A percentile compares a stretch with the other conserved stretches of the same genome.
Conservation (phyloP, 2,888 invertebrate genomes). For the Mythimna vitellina region DNA sequence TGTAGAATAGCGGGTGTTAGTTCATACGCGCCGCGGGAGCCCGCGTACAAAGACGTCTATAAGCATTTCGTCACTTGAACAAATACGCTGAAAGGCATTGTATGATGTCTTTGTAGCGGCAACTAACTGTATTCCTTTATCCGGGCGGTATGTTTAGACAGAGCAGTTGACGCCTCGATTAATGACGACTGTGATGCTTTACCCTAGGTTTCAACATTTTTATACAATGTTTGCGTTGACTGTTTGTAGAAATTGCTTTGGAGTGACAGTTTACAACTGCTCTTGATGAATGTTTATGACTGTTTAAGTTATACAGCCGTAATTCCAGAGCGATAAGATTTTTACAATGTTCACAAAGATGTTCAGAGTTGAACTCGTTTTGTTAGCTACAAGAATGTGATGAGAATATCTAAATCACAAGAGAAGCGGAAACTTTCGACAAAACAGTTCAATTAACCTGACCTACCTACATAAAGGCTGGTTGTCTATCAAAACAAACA, state of each 20-base stretch:
- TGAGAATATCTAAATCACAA: constrained; percentile 3
- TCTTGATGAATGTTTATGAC: constrained; percentile 57
- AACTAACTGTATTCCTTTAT: constrained; percentile 82
- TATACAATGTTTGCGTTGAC: constrained; percentile 65
- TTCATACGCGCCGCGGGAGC: constrained; percentile 77
- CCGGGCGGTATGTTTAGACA: constrained; percentile 80
- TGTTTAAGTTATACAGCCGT: constrained; percentile 36
- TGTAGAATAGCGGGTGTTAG: constrained; percentile 57
- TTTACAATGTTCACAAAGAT: constrained; percentile 46
- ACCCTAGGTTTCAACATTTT: constrained; percentile 66
- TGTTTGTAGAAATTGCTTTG: constrained; percentile 72
- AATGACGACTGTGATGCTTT: constrained; percentile 71
- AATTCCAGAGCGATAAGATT: constrained; percentile 51
- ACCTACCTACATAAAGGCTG: constrained; percentile 57
- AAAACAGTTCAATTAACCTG: constrained; percentile 55
- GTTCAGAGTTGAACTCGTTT: constrained; percentile 1
- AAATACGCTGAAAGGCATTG: constrained; percentile 83
- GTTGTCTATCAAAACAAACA: constrained; percentile 75
- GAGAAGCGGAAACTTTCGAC: not conserved
- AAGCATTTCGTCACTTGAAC: constrained; percentile 83
- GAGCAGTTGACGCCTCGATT: constrained; percentile 82
- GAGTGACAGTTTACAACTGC: constrained; percentile 60
- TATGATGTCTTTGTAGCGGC: constrained; percentile 76
- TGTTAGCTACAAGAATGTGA: constrained; percentile 4
- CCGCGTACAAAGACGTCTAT: constrained; percentile 79